Conservation (phyloP, 2,888 invertebrate genomes). For the Heliconius erato region DNA sequence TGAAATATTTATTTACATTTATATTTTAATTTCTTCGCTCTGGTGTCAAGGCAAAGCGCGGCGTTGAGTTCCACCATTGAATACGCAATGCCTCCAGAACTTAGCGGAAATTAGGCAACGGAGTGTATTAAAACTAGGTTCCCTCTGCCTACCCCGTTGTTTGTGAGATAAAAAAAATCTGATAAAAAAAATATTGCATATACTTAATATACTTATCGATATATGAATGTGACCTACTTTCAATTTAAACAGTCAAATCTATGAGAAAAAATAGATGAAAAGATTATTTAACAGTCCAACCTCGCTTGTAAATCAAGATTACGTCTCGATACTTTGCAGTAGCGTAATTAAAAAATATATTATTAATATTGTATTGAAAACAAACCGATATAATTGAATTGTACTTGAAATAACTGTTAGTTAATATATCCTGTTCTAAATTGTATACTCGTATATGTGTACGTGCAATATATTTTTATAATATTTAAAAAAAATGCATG, state of each 20-base stretch:
- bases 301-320: conserved; percentile 23
- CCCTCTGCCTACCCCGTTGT: no score
- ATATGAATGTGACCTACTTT: conserved; percentile 14
- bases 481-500: no score
- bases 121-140: no score
- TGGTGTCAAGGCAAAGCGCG: no score
- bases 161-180: no score
- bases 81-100: no score
- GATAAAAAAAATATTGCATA: no score
- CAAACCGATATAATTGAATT: conserved; percentile 13
- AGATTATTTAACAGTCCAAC: background rate
- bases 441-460: background rate
- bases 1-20: no score
- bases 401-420: conserved; percentile 16
- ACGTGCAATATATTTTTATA: no score
- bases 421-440: conserved; percentile 9
- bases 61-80: no score
- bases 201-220: background rate
- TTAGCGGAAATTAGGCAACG: no score
- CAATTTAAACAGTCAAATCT: background rate
- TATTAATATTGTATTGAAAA: conserved; percentile 7
- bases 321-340: background rate
- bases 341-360: conserved; percentile 5
- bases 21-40: no score
- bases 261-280: conserved; percentile 20